Evolutionary conservation across 2,888 invertebrate genomes (phyloP).

Genomic region (Orthonevra nobilis): DNA sequence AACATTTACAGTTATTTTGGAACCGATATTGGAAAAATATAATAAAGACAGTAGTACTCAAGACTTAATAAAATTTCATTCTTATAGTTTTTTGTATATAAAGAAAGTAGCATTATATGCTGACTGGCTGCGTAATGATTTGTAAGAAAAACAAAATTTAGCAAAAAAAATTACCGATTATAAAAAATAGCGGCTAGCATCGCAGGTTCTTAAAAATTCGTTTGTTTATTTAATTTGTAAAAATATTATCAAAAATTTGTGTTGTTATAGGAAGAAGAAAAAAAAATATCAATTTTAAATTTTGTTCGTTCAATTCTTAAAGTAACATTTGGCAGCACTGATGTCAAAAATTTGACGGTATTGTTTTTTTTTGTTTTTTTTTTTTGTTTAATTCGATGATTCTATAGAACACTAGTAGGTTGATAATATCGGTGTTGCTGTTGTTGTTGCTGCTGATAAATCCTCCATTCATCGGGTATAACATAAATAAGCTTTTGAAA

Average conservation of each 20-base stretch:
- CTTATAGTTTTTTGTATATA: slow-evolving; percentile 21
- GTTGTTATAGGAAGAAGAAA: slow-evolving; percentile 24
- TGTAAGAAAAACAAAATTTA: slow-evolving; percentile 43
- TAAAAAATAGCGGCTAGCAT: slow-evolving; percentile 60
- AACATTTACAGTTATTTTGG: too few relatives aligned
- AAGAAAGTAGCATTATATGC: slow-evolving; percentile 66
- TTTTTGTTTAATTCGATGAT: background rate
- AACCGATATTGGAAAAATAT: too few relatives aligned
- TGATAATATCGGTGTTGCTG: slow-evolving; percentile 80
- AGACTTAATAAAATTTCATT: too few relatives aligned
- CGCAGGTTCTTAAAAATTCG: slow-evolving; percentile 32
- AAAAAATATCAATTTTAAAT: slow-evolving; percentile 28
- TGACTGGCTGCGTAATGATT: slow-evolving; percentile 71
- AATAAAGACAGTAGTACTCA: too few relatives aligned
- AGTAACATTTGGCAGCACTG: slow-evolving; percentile 61
- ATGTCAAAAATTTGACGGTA: slow-evolving; percentile 28
- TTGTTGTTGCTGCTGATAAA: slow-evolving; percentile 79
- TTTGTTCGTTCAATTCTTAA: slow-evolving; percentile 46
- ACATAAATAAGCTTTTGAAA: slow-evolving; percentile 80
- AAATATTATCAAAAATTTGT: slow-evolving; percentile 18
- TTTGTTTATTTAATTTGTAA: background rate
- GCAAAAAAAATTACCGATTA: slow-evolving; percentile 70
- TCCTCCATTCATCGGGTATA: slow-evolving; percentile 80
- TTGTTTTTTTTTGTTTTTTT: slow-evolving; percentile 5
- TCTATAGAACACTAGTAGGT: slow-evolving; percentile 80